A percentile compares a stretch with the other conserved stretches of the same genome.
Evolutionary conservation across 1,140 invertebrate species (phyloP).

Genomic region (Samia ricini): DNA sequence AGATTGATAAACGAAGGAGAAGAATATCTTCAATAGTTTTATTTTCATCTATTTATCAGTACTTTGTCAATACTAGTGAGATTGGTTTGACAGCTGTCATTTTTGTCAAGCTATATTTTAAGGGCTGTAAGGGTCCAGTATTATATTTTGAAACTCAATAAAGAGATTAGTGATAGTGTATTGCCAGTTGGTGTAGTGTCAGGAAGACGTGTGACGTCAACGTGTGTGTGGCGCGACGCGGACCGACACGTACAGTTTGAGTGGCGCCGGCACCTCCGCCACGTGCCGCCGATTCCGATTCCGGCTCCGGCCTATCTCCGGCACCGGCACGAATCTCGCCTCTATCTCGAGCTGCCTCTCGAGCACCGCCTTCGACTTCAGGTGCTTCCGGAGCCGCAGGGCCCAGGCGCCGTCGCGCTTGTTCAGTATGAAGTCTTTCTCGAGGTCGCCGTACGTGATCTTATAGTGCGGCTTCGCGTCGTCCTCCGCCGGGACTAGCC

Average conservation of each 20-base stretch:
- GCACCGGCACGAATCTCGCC: constrained; percentile 45
- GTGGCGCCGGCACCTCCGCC: constrained; percentile 41
- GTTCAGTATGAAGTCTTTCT: constrained; percentile 47
- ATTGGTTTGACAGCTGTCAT: no score
- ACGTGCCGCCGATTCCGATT: constrained; percentile 19
- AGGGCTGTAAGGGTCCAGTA: no score
- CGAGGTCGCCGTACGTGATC: constrained; percentile 52
- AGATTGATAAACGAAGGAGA: no score
- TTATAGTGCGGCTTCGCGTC: constrained; percentile 50
- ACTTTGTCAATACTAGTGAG: no score
- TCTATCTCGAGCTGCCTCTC: constrained; percentile 61
- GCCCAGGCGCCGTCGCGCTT: constrained; percentile 63
- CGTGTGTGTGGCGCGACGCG: constrained; percentile 40
- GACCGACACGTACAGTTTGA: constrained; percentile 60
- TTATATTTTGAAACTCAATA: no score
- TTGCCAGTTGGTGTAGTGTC: background rate
- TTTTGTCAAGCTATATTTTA: no score
- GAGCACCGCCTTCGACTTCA: constrained; percentile 36
- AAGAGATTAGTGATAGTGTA: no score
- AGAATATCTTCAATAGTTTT: no score
- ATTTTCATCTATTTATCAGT: no score
- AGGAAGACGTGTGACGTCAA: constrained; percentile 14
- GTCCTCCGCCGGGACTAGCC: constrained; percentile 50
- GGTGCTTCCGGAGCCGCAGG: constrained; percentile 43
- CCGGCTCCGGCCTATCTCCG: constrained; percentile 18